A percentile compares a stretch with the other conserved stretches of the same genome.
phyloP scores from a whole-genome alignment of 2,888 invertebrate species.

The Brenthis hecate region DNA sequence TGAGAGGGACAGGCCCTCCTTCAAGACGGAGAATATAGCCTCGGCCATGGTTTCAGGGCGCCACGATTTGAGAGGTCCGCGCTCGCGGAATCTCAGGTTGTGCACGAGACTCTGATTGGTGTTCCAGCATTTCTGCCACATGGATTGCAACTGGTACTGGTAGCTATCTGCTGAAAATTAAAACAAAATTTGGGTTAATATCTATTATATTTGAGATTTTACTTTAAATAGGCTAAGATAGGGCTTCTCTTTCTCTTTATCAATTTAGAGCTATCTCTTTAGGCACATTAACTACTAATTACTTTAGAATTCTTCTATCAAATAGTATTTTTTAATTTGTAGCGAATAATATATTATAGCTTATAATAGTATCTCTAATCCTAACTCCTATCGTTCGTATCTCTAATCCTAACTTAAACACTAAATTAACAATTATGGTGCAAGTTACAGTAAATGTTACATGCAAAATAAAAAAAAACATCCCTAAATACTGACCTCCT shows the following conservation, averaged over 20 bases:
- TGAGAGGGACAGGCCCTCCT: constrained; percentile 93
- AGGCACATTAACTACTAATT: too few relatives aligned
- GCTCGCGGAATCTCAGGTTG: constrained; percentile 94
- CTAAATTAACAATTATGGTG: background rate
- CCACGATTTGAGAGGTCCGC: constrained; percentile 96
- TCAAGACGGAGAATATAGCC: constrained; percentile 95
- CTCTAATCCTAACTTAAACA: constrained; percentile 5
- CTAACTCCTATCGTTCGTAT: background rate
- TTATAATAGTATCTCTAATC: too few relatives aligned
- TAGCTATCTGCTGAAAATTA: constrained; percentile 92
- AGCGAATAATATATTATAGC: too few relatives aligned
- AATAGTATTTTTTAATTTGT: too few relatives aligned
- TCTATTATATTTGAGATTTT: constrained; percentile 1
- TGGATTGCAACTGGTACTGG: constrained; percentile 96
- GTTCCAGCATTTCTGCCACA: constrained; percentile 98
- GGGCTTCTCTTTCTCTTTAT: too few relatives aligned
- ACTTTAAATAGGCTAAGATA: background rate
- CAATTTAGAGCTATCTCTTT: too few relatives aligned
- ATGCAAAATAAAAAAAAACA: constrained; percentile 26
- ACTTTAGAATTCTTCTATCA: too few relatives aligned
- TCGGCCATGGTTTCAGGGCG: constrained; percentile 97
- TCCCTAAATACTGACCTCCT: constrained; percentile 54
- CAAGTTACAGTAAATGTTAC: constrained; percentile 1
- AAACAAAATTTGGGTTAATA: constrained; percentile 41
- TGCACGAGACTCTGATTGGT: constrained; percentile 95